Base-by-base conservation (phyloP, 2,797 vertebrate genomes). In the Phalloptychus januarius region DNA sequence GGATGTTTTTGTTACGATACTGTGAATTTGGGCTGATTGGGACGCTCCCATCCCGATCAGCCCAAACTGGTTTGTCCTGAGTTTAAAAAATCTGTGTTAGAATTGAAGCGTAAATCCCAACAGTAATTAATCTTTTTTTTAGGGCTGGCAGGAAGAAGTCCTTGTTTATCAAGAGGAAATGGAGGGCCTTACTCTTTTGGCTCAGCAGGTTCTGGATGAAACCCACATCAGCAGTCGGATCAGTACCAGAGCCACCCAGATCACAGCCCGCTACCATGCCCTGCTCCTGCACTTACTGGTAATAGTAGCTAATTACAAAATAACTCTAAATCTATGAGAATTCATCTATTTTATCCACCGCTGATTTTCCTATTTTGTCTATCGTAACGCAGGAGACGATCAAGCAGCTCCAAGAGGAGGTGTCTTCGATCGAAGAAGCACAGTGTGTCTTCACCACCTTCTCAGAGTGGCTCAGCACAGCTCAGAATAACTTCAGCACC, bases 71-170 rank as follows among this genome's bases (percentile, higher is more conserved):
- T 69, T 69, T n/a, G 13, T n/a, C 2, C 5, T 15, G 5, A n/a
- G 12, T 38, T 40, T 11, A 10, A 40, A 67, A 25, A 25, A 31
- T 58, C 3, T 67, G 20, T 65, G 1, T 20, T 16, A 40, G 20
- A 40, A 40, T 67, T 40, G 8, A 40, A 40, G 63, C 63, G 40
- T 58, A 28, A 15, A 28, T 63, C 58, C 33, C 15, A 40, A 25
- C 18, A 23, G 12, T 69, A 13, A 69, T 74, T 7, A 79, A 46
- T 78, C 6, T 79, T 54, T 79, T 3, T 2, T 69, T 33, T 81
- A 99, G 98, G 97, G 95, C 79, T 98, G 97, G 96, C 97, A 98
- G 74, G 97, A 97, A 82, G 98, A 99, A 74, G 96, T 97, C 72
- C 85, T 95, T 45, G 44, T 96, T 1, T 97, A 97, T 87, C 97